phyloP scores from a whole-genome alignment of 1,140 invertebrate genomes.

The Gryon sp. region DNA sequence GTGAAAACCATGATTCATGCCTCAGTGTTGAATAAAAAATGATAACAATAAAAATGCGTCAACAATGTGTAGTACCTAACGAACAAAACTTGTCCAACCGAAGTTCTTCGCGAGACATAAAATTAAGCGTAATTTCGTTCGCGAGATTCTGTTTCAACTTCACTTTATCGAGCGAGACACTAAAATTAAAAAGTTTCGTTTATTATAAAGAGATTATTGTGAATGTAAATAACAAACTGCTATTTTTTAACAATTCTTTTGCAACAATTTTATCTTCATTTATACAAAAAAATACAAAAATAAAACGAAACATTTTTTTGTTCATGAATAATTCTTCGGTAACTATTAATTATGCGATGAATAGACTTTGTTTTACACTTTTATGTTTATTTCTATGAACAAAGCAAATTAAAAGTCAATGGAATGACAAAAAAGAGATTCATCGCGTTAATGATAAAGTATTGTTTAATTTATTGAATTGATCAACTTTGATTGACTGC shows the following conservation, averaged over 20 bases:
- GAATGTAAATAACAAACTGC: constrained; percentile 4
- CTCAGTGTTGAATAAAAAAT: constrained; percentile 19
- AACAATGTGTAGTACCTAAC: constrained; percentile 1
- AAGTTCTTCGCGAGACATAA: not conserved
- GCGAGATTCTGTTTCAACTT: constrained; percentile 7
- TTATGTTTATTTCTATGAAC: not conserved
- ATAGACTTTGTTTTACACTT: not conserved
- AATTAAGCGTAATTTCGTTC: constrained; percentile 21
- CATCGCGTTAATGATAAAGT: not conserved
- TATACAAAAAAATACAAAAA: no score
- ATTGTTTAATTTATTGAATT: no score
- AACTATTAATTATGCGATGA: constrained; percentile 2
- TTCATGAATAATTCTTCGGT: constrained; percentile 12
- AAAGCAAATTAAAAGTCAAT: not conserved
- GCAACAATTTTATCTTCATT: no score
- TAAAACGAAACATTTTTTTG: no score
- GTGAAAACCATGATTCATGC: constrained; percentile 15
- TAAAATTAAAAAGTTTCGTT: constrained; percentile 26
- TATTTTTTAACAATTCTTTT: constrained; percentile 1
- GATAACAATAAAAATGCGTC: constrained; percentile 9
- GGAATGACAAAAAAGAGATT: no score
- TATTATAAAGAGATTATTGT: constrained; percentile 23
- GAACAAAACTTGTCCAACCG: not conserved
- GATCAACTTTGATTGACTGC: no score
- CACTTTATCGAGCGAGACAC: not conserved